phyloP scores from a whole-genome alignment of 2,888 invertebrate species.

The Tiliacea citrago region DNA sequence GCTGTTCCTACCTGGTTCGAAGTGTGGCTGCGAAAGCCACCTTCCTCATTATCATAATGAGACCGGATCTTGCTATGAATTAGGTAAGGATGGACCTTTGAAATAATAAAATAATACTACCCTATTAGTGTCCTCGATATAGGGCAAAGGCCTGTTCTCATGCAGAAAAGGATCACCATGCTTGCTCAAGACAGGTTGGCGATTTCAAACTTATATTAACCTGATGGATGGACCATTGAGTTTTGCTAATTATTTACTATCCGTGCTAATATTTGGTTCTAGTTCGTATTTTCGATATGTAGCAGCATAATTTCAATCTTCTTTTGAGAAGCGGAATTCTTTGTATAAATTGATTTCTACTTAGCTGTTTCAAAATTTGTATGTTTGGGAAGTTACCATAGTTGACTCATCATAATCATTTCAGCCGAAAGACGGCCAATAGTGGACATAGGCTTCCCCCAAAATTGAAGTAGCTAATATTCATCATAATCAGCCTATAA shows the following conservation, averaged over 20 bases:
- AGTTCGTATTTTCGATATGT: neutral
- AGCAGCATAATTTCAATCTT: neutral
- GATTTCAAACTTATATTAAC: neutral
- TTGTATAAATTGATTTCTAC: neutral
- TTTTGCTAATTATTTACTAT: neutral
- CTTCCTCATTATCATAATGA: conserved; percentile 94
- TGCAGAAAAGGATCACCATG: neutral
- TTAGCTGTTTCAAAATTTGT: neutral
- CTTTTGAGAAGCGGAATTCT: neutral
- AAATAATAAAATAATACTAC: neutral
- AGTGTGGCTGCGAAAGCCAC: conserved; percentile 93
- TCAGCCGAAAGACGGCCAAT: too few species aligned
- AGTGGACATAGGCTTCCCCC: too few species aligned
- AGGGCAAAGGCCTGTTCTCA: neutral
- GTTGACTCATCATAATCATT: too few species aligned
- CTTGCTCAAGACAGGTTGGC: neutral
- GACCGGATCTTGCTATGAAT: conserved; percentile 93
- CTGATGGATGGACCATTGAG: neutral
- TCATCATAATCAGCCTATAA: too few species aligned
- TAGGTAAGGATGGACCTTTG: conserved; percentile 88
- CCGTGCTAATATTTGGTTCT: neutral
- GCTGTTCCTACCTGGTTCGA: conserved; percentile 94
- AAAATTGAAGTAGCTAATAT: too few species aligned
- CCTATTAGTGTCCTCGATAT: neutral
- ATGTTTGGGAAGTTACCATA: too few species aligned